Conservation (phyloP, 1,140 invertebrate species). For the Musca domestica region DNA sequence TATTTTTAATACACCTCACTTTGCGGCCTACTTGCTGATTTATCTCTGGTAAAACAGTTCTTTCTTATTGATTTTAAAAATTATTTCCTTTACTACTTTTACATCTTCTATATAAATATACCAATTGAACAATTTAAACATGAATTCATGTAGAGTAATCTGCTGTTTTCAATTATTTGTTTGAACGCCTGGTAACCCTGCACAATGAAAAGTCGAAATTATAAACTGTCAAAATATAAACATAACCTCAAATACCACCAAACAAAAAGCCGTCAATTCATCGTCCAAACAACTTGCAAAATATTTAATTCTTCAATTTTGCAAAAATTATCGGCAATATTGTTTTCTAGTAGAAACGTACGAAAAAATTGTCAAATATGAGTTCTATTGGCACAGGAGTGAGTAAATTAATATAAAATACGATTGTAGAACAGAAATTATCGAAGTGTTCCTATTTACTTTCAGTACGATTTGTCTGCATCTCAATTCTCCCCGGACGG, state of each 20-base stretch:
- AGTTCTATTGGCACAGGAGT: slow-evolving; percentile 95
- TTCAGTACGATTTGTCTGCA: slow-evolving; percentile 95
- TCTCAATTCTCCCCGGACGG: slow-evolving; percentile 99
- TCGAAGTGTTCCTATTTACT: slow-evolving; percentile 25
- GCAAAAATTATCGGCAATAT: slow-evolving; percentile 7
- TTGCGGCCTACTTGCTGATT: no score
- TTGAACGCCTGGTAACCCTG: slow-evolving; percentile 6
- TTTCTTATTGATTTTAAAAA: no score
- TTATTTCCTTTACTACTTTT: no score
- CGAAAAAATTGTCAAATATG: slow-evolving; percentile 61
- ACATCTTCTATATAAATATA: no score
- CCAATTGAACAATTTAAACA: no score
- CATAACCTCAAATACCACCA: slow-evolving; percentile 29
- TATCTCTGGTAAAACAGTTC: no score
- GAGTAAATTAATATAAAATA: slow-evolving; percentile 56
- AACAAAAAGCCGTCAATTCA: slow-evolving; percentile 52
- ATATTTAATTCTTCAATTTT: slow-evolving; percentile 24
- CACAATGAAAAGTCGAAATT: slow-evolving; percentile 31
- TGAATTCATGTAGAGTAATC: no score
- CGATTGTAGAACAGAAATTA: slow-evolving; percentile 3
- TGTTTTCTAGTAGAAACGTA: slow-evolving; percentile 23
- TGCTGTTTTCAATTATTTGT: no score
- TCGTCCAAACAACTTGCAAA: slow-evolving; percentile 31
- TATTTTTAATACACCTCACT: no score
- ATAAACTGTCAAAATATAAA: slow-evolving; percentile 20